Evolutionary conservation across 2,113 vertebrate genomes (phyloP).

Genomic region (Rhegmatorhina hoffmannsi): DNA sequence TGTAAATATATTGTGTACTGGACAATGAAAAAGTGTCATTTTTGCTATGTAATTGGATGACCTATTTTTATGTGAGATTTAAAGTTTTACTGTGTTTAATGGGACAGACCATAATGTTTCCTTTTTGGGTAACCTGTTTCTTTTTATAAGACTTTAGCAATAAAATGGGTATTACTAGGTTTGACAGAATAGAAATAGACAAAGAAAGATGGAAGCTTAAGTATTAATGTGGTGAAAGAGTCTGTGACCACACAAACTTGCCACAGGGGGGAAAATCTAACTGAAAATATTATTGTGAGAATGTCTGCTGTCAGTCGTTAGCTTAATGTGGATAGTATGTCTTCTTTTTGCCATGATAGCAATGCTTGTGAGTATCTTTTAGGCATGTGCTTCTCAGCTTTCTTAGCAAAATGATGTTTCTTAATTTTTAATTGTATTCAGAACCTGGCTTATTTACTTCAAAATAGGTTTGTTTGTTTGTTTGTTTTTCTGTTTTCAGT

Average conservation of each 20-base stretch:
- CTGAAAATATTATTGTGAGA: neutral
- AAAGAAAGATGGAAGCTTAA: slow-evolving; percentile 48
- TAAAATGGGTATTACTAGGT: slow-evolving; percentile 45
- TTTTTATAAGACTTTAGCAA: slow-evolving; percentile 66
- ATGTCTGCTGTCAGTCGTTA: neutral
- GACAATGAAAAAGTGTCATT: slow-evolving; percentile 75
- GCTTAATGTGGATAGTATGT: neutral
- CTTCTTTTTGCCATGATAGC: neutral
- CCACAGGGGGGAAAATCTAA: neutral
- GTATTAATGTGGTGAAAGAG: neutral
- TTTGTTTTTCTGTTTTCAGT: neutral
- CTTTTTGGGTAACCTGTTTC: slow-evolving; percentile 74
- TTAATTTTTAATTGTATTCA: neutral
- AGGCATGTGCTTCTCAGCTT: neutral
- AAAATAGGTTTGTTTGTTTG: neutral
- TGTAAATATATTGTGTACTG: slow-evolving; percentile 78
- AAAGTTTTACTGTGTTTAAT: slow-evolving; percentile 82
- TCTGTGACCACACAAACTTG: neutral
- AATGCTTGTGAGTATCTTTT: neutral
- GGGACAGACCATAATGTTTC: slow-evolving; percentile 81
- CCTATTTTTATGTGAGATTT: slow-evolving; percentile 84
- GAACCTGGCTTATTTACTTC: neutral
- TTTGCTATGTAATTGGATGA: slow-evolving; percentile 80
- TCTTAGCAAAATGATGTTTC: neutral
- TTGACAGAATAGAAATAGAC: slow-evolving; percentile 52